These are phyloP conservation scores for Thera britannica DNA, from an alignment of 2,888 invertebrate species.

Conservation along the genomic window DNA sequence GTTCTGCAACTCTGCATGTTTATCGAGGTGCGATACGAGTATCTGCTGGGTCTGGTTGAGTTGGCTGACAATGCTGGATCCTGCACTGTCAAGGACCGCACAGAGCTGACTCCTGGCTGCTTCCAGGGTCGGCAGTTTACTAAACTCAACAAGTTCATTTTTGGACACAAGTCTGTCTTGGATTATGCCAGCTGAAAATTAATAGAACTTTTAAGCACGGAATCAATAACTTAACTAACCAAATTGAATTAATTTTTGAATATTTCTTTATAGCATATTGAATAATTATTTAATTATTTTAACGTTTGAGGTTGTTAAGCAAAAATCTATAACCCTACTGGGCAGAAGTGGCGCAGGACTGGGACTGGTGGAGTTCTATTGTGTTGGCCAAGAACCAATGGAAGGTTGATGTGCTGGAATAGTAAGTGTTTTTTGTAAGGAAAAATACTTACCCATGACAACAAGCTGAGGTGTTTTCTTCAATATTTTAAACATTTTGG, in stretches of 20 bases:
- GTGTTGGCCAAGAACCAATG: no score
- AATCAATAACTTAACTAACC: no score
- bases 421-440: not conserved
- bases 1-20: conserved; percentile 76
- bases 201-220: not conserved
- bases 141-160: conserved; percentile 88
- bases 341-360: no score
- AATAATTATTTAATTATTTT: no score
- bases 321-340: no score
- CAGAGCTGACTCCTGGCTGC: conserved; percentile 88
- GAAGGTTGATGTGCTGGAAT: no score
- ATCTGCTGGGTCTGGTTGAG: conserved; percentile 88
- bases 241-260: no score
- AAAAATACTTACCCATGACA: conserved; percentile 84
- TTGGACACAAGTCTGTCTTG: conserved; percentile 88
- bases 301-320: no score
- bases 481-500: conserved; percentile 86
- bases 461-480: conserved; percentile 89
- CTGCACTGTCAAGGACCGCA: conserved; percentile 87
- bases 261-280: no score
- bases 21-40: conserved; percentile 87
- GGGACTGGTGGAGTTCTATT: no score
- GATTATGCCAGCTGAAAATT: conserved; percentile 88
- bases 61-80: conserved; percentile 86
- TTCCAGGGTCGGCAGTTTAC: conserved; percentile 87